Evolutionary conservation across 1,140 invertebrate species (phyloP), one percentile per base, ranked within the genome.

Genomic region (Maconellicoccus hirsutus): DNA sequence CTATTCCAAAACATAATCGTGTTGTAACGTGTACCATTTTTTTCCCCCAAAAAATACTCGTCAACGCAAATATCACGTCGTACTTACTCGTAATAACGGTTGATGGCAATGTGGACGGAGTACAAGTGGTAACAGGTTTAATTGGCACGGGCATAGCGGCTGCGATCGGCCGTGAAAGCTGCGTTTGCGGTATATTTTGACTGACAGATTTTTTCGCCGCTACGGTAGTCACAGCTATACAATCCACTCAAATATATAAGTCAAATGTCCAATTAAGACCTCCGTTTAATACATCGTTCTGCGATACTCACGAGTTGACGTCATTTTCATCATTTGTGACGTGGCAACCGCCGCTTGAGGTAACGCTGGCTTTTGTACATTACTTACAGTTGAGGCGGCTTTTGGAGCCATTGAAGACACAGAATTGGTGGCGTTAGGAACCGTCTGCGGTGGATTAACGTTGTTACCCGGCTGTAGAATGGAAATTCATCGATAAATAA

Each of bases 141-240:
- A 61, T 23, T 21, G 71, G 59, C 19, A 26, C 71, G 25, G 71
- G 71, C 1, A 71, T 66, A 16, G 59, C 71, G 29, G 71, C 52
- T 26, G 59, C 25, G 3, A 26, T 8, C 25, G 71, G 59, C 6
- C 71, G 39, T 3, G 71, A 25, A 1, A 23, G 71, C 59, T 71
- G 71, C 12, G 71, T 22, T 19, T 52, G 71, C 39, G 23, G n/a
- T 59, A 59, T 38, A 71, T 19, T 71, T 22, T 38, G 38, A 63
- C n/a, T 27, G 4, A 71, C 23, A 26, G 27, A 27, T 33, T 59
- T 59, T 29, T 71, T 71, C 4, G 27, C 23, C 10, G 71, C 26
- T 22, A 26, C 27, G 25, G 52, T 59, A 10, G 70, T 39, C 7
- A 59, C 23, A 25, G 52, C 61, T 66, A 22, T 66, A 8, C 61